Evolutionary conservation across 2,797 vertebrate species (phyloP).

Genomic region (Gephyroberyx darwinii): DNA sequence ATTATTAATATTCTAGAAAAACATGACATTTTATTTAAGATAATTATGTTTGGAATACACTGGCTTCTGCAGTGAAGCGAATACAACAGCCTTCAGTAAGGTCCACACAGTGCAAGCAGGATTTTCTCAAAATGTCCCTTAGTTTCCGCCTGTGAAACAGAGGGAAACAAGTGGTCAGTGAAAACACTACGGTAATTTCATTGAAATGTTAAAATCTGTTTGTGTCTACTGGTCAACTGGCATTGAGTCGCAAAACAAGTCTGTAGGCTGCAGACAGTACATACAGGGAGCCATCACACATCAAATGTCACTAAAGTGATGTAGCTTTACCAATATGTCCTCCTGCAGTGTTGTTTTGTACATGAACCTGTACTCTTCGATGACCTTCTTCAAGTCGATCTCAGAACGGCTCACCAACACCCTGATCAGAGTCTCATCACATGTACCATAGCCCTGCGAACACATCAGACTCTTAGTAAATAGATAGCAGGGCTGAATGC

Average conservation of each 20-base stretch:
- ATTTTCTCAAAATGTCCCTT: constrained; percentile 86
- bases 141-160: constrained; percentile 86
- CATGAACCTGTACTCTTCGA: constrained; percentile 83
- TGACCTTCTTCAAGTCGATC: constrained; percentile 88
- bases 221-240: neutral
- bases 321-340: constrained; percentile 82
- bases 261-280: neutral
- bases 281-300: neutral
- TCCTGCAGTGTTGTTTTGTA: constrained; percentile 82
- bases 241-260: neutral
- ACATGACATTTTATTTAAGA: neutral
- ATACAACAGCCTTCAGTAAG: constrained; percentile 65
- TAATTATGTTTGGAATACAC: neutral
- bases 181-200: neutral
- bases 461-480: neutral
- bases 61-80: neutral
- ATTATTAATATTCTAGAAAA: neutral
- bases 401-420: constrained; percentile 92
- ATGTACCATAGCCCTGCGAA: constrained; percentile 83
- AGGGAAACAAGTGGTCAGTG: constrained; percentile 28
- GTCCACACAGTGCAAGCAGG: constrained; percentile 87
- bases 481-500: neutral
- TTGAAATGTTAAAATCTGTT: too few relatives aligned
- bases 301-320: too few relatives aligned
- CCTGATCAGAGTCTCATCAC: constrained; percentile 82